Evolutionary conservation across 1,140 invertebrate species (phyloP).

Genomic region (Atta cephalotes): DNA sequence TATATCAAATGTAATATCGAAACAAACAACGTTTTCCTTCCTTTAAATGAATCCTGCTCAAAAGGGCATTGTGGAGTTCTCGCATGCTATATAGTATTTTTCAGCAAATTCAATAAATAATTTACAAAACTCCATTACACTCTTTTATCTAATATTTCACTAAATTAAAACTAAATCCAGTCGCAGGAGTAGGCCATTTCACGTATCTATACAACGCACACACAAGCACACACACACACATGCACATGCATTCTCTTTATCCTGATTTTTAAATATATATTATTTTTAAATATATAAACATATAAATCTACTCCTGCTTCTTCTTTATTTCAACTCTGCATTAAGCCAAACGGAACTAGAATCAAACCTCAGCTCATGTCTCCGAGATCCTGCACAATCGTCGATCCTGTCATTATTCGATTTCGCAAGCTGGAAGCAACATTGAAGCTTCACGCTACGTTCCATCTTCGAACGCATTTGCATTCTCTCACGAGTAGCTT

Average conservation of each 20-base stretch:
- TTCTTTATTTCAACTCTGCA: not conserved
- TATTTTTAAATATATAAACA: not conserved
- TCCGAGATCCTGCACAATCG: not conserved
- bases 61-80: not conserved
- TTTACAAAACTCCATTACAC: slow-evolving; percentile 17
- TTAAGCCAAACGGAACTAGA: not conserved
- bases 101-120: slow-evolving; percentile 35
- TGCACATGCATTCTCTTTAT: not conserved
- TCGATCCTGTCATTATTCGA: not conserved
- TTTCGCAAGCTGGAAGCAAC: slow-evolving; percentile 8
- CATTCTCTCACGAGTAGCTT: not conserved
- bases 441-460: not conserved
- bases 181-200: not conserved
- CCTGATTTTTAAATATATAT: slow-evolving; percentile 14
- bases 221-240: not conserved
- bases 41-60: not conserved
- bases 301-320: slow-evolving; percentile 20
- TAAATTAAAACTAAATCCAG: slow-evolving; percentile 31
- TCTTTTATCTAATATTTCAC: not conserved
- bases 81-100: not conserved
- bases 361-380: not conserved
- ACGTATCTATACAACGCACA: not conserved
- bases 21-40: not conserved
- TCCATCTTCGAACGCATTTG: not conserved
- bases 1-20: slow-evolving; percentile 16